Evolutionary conservation across 1,140 invertebrate species (phyloP).

Genomic region (Ceratina calcarata): DNA sequence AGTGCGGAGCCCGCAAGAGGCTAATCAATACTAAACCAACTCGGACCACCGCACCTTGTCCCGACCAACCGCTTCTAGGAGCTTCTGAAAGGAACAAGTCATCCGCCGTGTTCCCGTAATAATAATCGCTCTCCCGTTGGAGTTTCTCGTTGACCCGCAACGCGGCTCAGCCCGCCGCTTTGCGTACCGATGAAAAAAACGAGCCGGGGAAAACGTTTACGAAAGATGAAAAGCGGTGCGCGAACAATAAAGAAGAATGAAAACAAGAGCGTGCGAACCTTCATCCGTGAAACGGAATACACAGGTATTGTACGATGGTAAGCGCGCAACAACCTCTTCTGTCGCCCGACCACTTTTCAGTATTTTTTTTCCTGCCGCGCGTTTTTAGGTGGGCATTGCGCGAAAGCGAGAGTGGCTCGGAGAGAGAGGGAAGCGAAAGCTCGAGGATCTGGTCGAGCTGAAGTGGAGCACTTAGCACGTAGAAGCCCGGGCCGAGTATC

Average conservation of each 20-base stretch:
- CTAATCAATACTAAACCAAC: slow-evolving; percentile 1
- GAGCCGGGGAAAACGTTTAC: background rate
- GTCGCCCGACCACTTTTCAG: background rate
- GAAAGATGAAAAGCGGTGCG: background rate
- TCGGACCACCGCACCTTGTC: background rate
- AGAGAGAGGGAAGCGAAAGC: background rate
- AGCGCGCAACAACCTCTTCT: background rate
- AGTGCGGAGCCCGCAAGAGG: background rate
- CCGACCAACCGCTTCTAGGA: background rate
- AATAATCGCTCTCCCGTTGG: background rate
- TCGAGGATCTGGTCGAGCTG: slow-evolving; percentile 35
- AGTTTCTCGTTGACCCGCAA: background rate
- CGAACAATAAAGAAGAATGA: background rate
- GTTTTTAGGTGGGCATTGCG: slow-evolving; percentile 7
- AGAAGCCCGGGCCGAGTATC: slow-evolving; percentile 26
- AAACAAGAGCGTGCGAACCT: background rate
- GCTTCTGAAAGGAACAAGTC: background rate
- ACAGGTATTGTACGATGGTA: slow-evolving; percentile 7
- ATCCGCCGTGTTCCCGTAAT: background rate
- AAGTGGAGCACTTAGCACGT: slow-evolving; percentile 48
- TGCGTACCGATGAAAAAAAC: background rate
- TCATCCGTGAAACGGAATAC: slow-evolving; percentile 22
- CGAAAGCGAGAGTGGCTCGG: slow-evolving; percentile 22
- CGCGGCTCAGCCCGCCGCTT: too few species aligned
- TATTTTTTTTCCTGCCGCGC: background rate